Conservation (phyloP, 2,113 vertebrate genomes). For the Gnathonemus echidnorhynchus region DNA sequence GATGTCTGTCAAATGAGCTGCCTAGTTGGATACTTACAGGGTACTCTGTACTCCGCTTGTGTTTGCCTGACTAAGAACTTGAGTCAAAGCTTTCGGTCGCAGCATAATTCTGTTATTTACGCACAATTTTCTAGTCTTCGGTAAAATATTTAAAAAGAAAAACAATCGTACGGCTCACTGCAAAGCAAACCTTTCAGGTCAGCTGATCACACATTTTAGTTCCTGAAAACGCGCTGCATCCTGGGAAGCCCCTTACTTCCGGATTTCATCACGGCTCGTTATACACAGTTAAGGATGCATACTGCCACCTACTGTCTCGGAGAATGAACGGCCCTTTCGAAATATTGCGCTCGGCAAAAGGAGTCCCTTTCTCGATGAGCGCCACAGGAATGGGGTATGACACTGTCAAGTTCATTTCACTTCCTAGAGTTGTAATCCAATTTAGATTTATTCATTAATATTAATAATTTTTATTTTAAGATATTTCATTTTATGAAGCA, state of each 20-base stretch:
- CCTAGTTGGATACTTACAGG: slow-evolving; percentile 68
- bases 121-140: background rate
- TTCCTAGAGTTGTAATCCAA: background rate
- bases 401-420: background rate
- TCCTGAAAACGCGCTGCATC: slow-evolving; percentile 8
- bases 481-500: background rate
- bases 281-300: background rate
- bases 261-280: background rate
- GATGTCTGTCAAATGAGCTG: no score
- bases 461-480: no score
- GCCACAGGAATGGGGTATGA: background rate
- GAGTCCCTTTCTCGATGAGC: background rate
- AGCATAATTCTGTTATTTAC: slow-evolving; percentile 52
- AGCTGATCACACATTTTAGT: slow-evolving; percentile 11
- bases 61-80: slow-evolving; percentile 95
- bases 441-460: background rate
- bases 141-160: background rate
- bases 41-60: slow-evolving; percentile 95
- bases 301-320: background rate
- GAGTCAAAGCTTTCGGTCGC: slow-evolving; percentile 88
- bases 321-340: background rate
- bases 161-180: background rate
- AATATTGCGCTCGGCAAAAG: background rate
- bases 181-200: background rate
- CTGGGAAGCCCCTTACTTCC: background rate